Evolutionary conservation across 2,113 vertebrate genomes (phyloP), one percentile per base, ranked within the genome.

Genomic region (Etheostoma cragini): DNA sequence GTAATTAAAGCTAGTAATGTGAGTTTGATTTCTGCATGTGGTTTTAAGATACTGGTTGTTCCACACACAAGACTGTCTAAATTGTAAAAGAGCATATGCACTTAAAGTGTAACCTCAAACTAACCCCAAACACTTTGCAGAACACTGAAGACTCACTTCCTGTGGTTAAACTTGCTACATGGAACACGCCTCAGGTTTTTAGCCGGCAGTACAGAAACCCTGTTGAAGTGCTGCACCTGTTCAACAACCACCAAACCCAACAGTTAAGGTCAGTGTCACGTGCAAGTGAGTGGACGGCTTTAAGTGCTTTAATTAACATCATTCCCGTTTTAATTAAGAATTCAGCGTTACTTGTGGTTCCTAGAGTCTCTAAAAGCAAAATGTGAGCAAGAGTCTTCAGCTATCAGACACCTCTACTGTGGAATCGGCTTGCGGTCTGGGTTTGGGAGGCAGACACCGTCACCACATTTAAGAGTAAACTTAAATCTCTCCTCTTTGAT

Each of bases 71-170:
- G 4, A 57, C 63, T 50, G 70, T 58, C 13, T 56, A 66, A 72
- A 78, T 79, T 78, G 64, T 76, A 72, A 73, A 46, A 8, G 33
- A 61, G 49, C 19, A 45, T 35, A 83, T 76, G 74, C 17, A 53
- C 73, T 72, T 65, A 56, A 70, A 78, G 8, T 5, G n/a, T 10
- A 78, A 78, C 83, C 76, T 84, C 70, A 84, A 72, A 82, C 78
- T 72, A 49, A 86, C 84, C 80, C 45, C 78, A 83, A 69, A 82
- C 78, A 73, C 62, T 72, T 80, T 46, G 54, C 64, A 80, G 73
- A 71, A 47, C 53, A 82, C 72, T 84, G 69, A 64, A 30, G 67
- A 52, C 49, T 83, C 62, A 30, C 35, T 82, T 81, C 53, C 62
- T 84, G 76, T 76, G 78, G 83, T 84, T 53, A 50, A 24, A 82